phyloP scores from a whole-genome alignment of 1,140 invertebrate species.

The Nymphalis io region DNA sequence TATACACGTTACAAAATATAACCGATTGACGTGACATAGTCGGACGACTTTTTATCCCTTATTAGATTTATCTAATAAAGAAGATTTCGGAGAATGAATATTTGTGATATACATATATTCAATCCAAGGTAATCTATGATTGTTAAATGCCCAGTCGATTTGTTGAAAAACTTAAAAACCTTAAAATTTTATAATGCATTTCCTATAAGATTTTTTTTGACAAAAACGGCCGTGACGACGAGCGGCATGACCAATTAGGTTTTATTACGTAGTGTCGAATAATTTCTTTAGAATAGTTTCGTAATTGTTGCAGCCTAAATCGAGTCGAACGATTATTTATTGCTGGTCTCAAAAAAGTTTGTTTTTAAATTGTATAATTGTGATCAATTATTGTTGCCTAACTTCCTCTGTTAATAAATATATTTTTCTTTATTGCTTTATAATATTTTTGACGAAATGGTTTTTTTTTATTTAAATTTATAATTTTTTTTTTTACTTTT shows the following conservation, averaged over 20 bases:
- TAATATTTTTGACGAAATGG: background rate
- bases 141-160: too few species aligned
- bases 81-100: too few species aligned
- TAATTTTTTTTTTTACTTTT: too few species aligned
- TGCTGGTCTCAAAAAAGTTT: slow-evolving; percentile 17
- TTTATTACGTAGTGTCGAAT: slow-evolving; percentile 26
- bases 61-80: too few species aligned
- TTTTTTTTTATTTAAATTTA: too few species aligned
- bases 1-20: too few species aligned
- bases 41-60: too few species aligned
- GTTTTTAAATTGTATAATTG: slow-evolving; percentile 47
- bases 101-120: too few species aligned
- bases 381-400: slow-evolving; percentile 43
- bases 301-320: slow-evolving; percentile 20
- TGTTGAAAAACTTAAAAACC: background rate
- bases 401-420: slow-evolving; percentile 39
- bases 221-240: slow-evolving; percentile 26
- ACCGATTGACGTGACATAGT: too few species aligned
- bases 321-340: slow-evolving; percentile 16
- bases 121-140: too few species aligned
- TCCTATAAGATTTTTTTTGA: slow-evolving; percentile 16
- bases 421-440: slow-evolving; percentile 11
- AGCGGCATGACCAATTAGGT: slow-evolving; percentile 23
- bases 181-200: slow-evolving; percentile 21
- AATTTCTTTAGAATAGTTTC: slow-evolving; percentile 27